Evolutionary conservation across 2,888 invertebrate genomes (phyloP), one percentile per base, ranked within the genome.

Genomic region (Omphaloscelis lunosa): DNA sequence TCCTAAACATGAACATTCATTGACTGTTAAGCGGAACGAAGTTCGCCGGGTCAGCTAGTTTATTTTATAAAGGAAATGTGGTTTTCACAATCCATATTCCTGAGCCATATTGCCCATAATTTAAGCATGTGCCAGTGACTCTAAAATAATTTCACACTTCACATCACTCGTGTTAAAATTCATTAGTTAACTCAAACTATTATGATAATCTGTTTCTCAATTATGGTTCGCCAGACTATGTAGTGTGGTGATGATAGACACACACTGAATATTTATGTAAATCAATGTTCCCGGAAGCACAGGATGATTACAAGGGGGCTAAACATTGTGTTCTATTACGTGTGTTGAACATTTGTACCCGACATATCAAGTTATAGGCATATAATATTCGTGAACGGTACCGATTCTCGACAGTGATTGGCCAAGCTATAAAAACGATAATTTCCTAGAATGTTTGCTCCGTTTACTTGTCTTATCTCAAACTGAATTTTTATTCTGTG

Each of bases 201-300:
- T 83, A 85, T 73, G 67, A 85, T 83, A 85, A 83, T 85, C 85
- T 85, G 83, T 75, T 75, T 78, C 79, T 78, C 74, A 78, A 84
- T 86, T 83, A 85, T 51, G 70, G 63, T 62, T 59, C 20, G 53
- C 71, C 58, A 48, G 45, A 70, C 39, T 63, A 61, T 71, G 67
- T 59, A 69, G 53, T 63, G 62, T 39, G 72, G 34, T 71, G 72
- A 73, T 80, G 80, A 72, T 62, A 72, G 58, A 75, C 56, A 86
- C 72, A 83, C 72, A 83, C 41, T 75, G 86, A 83, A 86, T 79
- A 79, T 86, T 83, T 85, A 85, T 86, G 77, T 71, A 83, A 75
- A 84, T 77, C 84, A 69, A 72, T 73, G 53, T 78, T 72, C 39
- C 29, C 70, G 72, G 82, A 74, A 75, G 74, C 77, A 71, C 51